These are phyloP conservation scores for Chloroceryle amazona DNA, from an alignment of 2,797 vertebrate species.

Conservation along the genomic window DNA sequence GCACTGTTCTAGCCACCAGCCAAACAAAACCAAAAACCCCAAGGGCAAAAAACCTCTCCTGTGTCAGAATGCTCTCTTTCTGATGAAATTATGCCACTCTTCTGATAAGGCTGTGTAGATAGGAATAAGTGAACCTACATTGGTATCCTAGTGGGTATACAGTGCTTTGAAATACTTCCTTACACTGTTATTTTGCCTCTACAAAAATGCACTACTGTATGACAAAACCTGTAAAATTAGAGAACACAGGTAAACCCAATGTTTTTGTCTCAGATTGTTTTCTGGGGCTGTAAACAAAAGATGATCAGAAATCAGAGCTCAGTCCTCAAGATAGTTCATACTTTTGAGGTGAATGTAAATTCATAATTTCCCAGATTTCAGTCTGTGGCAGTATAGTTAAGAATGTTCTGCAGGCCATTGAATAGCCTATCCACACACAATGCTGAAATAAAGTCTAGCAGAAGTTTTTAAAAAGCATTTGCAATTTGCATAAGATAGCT, in stretches of 20 bases:
- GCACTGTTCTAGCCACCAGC: neutral
- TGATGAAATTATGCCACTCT: neutral
- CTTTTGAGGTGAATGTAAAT: neutral
- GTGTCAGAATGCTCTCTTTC: neutral
- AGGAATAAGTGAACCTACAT: neutral
- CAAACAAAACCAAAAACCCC: neutral
- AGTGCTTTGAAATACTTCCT: neutral
- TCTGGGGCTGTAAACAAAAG: neutral
- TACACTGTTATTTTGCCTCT: neutral
- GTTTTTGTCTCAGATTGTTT: neutral
- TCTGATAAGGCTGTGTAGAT: neutral
- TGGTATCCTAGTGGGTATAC: neutral
- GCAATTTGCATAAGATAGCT: neutral
- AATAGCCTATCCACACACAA: neutral
- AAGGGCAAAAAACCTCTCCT: accelerated
- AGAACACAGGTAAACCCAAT: neutral
- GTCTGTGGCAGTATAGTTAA: neutral
- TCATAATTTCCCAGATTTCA: neutral
- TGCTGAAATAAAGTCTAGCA: neutral
- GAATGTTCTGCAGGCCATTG: neutral
- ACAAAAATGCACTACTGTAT: neutral
- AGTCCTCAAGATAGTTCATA: neutral
- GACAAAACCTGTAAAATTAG: neutral
- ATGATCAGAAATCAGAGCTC: neutral
- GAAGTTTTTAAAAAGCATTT: neutral